Evolutionary conservation across 2,113 vertebrate genomes (phyloP), one percentile per base, ranked within the genome.

Genomic region (Triplophysa tibetana): DNA sequence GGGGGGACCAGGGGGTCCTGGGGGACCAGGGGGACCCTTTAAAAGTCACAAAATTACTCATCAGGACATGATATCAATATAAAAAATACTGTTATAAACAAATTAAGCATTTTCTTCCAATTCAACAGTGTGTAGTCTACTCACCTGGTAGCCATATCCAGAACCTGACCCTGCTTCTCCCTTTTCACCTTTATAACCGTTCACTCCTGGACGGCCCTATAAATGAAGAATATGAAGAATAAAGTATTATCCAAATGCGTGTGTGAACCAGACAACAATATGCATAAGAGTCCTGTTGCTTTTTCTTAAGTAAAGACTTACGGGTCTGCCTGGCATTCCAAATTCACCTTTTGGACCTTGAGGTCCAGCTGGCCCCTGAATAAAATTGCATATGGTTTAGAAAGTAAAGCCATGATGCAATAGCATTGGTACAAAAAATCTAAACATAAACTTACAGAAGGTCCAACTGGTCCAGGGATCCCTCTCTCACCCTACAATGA

Each of bases 151-250:
- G 60, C 89, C 83, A 0, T 88, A 87, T 24, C 90, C 79, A 0
- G 85, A 2, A 0, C 90, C 88, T 58, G 83, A 8, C 0, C 92
- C 89, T 0, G 94, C 86, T 19, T 98, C 96, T 1, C 97, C 97
- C 81, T 95, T 98, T 84, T 96, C 94, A 0, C 98, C 98, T 87
- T 93, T 96, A 86, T 88, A 76, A 2, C 97, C 98, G 0, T 98
- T 97, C 85, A 98, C 90, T 48, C 98, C 97, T 0, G 97, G 96
- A 13, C 98, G 97, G 62, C 98, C 97, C 98, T 99, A 56, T 12
- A n/a, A n/a, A n/a, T n/a, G n/a, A n/a, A n/a, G n/a, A n/a, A n/a
- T n/a, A n/a, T n/a, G n/a, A 23, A 68, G 0, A 8, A 75, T 62
- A 11, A 24, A 9, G n/a, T 12, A 58, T 33, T 60, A 9, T 23